Conservation (phyloP, 2,888 invertebrate species). For the Heliconius ismenius region DNA sequence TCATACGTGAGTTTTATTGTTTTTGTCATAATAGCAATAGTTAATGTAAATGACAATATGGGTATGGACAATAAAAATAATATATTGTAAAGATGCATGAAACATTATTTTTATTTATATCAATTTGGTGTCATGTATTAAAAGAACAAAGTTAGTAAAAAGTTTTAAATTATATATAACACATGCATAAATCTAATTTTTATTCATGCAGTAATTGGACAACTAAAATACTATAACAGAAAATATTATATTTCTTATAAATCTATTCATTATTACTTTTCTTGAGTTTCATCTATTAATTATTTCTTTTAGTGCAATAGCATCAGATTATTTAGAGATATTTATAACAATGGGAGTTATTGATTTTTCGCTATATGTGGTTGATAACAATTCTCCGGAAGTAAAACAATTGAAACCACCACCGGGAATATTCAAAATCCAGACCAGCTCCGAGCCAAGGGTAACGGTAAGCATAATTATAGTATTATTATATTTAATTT, state of each 20-base stretch:
- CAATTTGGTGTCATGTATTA: too few relatives aligned
- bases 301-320: slow-evolving; percentile 45
- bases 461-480: slow-evolving; percentile 32
- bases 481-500: background rate
- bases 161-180: too few relatives aligned
- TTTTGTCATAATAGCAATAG: background rate
- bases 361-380: slow-evolving; percentile 60
- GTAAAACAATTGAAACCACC: slow-evolving; percentile 50
- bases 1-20: slow-evolving; percentile 50
- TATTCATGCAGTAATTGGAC: background rate
- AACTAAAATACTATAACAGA: background rate
- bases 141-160: too few relatives aligned
- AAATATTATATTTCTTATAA: background rate
- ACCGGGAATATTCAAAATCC: slow-evolving; percentile 22
- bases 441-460: slow-evolving; percentile 28
- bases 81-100: too few relatives aligned
- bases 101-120: too few relatives aligned
- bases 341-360: slow-evolving; percentile 71
- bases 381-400: slow-evolving; percentile 52
- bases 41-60: too few relatives aligned
- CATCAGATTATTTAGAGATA: slow-evolving; percentile 63
- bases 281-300: background rate
- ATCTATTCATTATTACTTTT: background rate
- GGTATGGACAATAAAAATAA: too few relatives aligned
- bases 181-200: too few relatives aligned